A percentile compares a stretch with the other conserved stretches of the same genome.
Evolutionary conservation across 2,113 vertebrate species (phyloP).

Genomic region (Indicator indicator): DNA sequence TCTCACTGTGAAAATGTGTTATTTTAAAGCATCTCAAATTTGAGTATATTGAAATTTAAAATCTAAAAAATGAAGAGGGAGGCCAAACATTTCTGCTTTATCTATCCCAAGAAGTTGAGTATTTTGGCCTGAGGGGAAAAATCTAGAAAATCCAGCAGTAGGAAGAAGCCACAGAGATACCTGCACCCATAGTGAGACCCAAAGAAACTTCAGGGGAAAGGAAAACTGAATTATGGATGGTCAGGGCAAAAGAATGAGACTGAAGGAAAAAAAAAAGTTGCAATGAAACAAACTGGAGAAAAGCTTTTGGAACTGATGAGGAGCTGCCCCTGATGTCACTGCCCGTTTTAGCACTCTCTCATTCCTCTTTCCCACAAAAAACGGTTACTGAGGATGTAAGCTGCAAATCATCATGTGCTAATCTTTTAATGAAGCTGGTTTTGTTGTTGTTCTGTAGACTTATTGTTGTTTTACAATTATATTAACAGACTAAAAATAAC

Average conservation of each 20-base stretch:
- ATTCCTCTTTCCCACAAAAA: slow-evolving; percentile 22
- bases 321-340: background rate
- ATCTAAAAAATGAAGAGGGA: background rate
- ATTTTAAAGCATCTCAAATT: slow-evolving; percentile 1
- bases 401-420: background rate
- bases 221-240: background rate
- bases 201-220: background rate
- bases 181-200: background rate
- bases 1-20: background rate
- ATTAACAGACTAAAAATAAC: slow-evolving; percentile 38
- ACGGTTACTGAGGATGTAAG: background rate
- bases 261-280: background rate
- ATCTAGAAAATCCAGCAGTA: background rate
- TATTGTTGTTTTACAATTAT: slow-evolving; percentile 14
- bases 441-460: background rate
- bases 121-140: background rate
- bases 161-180: background rate
- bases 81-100: background rate
- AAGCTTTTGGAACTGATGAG: background rate
- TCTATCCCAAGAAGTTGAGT: background rate
- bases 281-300: background rate
- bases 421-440: background rate
- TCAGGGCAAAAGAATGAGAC: background rate
- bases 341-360: background rate
- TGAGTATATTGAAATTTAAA: background rate